These are phyloP conservation scores for Spizaetus ornatus DNA, from an alignment of 2,113 vertebrate genomes.

Conservation along the genomic window DNA sequence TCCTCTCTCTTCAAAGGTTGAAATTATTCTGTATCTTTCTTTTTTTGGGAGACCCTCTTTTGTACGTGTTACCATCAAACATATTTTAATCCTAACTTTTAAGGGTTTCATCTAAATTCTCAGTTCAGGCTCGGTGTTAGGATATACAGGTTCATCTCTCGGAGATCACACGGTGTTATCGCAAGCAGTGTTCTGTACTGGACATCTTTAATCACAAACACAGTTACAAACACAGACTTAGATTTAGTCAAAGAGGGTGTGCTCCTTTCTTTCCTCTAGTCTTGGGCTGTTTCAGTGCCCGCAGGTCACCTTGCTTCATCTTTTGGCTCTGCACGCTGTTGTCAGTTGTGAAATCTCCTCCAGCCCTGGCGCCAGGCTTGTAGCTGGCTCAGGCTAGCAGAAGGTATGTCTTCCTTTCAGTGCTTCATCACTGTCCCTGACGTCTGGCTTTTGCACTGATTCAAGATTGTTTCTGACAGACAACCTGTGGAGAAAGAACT, in stretches of 20 bases:
- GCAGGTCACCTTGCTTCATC: background rate
- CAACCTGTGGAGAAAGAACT: background rate
- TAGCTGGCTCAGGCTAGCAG: background rate
- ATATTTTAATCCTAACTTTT: background rate
- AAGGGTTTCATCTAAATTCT: background rate
- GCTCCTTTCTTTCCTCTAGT: background rate
- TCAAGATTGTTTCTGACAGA: background rate
- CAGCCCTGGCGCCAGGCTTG: background rate
- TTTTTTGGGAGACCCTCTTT: background rate
- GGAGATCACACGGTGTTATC: rapidly evolving
- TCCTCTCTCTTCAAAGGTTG: background rate
- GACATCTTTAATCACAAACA: background rate
- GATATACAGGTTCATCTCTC: background rate
- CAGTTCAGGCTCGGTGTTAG: rapidly evolving
- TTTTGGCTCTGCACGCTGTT: background rate
- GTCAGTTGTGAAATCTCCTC: background rate
- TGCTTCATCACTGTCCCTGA: background rate
- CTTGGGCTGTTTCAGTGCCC: background rate
- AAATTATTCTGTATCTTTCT: background rate
- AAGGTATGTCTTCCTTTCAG: background rate
- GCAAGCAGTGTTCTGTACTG: rapidly evolving
- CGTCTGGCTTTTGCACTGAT: background rate
- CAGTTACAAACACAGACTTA: too few species aligned
- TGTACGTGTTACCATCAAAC: background rate
- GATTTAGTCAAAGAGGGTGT: background rate